Conservation (phyloP, 2,113 vertebrate genomes). For the Pithys albifrons region DNA sequence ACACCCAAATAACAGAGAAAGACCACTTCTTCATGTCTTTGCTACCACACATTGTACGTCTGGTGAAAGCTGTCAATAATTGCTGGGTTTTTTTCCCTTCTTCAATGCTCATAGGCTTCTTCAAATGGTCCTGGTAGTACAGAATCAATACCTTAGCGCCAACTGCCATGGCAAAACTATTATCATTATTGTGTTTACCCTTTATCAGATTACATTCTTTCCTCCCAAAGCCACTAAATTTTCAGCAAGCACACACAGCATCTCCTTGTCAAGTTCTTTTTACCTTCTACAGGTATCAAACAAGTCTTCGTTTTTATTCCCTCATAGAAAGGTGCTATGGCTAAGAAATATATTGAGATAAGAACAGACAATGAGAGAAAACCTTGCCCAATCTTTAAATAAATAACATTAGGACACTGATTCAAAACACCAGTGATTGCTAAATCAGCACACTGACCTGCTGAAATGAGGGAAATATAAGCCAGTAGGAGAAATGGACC, state of each 20-base stretch:
- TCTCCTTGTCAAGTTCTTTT: slow-evolving; percentile 8
- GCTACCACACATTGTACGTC: slow-evolving; percentile 28
- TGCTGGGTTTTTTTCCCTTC: neutral
- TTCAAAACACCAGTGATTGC: neutral
- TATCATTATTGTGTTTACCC: slow-evolving; percentile 65
- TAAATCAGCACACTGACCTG: neutral
- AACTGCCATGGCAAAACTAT: slow-evolving; percentile 51
- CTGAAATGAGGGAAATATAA: neutral
- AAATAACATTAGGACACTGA: neutral
- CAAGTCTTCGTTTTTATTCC: slow-evolving; percentile 20
- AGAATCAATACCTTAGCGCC: slow-evolving; percentile 75
- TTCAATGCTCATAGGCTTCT: slow-evolving; percentile 60
- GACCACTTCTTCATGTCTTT: slow-evolving; percentile 64
- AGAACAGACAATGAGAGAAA: neutral
- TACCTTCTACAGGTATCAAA: neutral
- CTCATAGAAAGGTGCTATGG: neutral
- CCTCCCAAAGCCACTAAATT: slow-evolving; percentile 52
- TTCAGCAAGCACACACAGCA: neutral
- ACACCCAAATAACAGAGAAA: slow-evolving; percentile 62
- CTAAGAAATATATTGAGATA: slow-evolving; percentile 24
- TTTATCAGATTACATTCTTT: slow-evolving; percentile 64
- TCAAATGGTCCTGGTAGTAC: slow-evolving; percentile 69
- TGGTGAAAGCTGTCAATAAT: slow-evolving; percentile 65
- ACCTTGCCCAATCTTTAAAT: neutral
- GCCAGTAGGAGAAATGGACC: neutral